These are phyloP conservation scores for Siderastrea siderea DNA, from an alignment of 92 coral and sea anemone genomes.

Conservation along the genomic window DNA sequence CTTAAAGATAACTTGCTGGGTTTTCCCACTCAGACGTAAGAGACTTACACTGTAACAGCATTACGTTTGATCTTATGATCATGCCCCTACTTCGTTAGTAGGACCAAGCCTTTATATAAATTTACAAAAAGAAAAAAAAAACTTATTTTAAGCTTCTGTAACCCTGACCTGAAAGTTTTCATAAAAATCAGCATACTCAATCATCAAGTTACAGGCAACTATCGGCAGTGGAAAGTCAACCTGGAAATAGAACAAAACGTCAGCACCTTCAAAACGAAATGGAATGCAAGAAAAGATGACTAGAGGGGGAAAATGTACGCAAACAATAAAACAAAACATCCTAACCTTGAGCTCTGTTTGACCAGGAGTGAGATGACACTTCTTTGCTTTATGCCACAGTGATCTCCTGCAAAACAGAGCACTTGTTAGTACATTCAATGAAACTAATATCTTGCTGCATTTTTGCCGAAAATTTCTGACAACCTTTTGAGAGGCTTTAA, in stretches of 20 bases:
- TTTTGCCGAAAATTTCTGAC: too few relatives aligned
- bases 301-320: neutral
- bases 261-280: neutral
- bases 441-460: too few relatives aligned
- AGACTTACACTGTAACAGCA: too few relatives aligned
- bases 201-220: slow-evolving; percentile 99
- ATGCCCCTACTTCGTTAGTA: too few relatives aligned
- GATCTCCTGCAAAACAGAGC: slow-evolving; percentile 69
- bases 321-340: neutral
- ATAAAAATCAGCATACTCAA: slow-evolving; percentile 98
- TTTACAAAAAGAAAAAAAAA: neutral
- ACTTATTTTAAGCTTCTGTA: neutral
- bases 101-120: too few relatives aligned
- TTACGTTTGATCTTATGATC: too few relatives aligned
- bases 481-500: neutral
- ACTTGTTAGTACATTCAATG: too few relatives aligned
- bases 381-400: slow-evolving; percentile 98
- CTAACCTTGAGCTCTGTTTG: slow-evolving; percentile 97
- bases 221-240: slow-evolving; percentile 98
- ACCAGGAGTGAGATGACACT: slow-evolving; percentile 97
- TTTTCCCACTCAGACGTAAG: too few relatives aligned
- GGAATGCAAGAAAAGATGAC: neutral
- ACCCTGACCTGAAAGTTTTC: slow-evolving; percentile 91
- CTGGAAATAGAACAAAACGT: slow-evolving; percentile 33
- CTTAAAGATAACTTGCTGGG: too few relatives aligned